phyloP scores from a whole-genome alignment of 2,797 vertebrate species.

The Rhyacichthys aspro region DNA sequence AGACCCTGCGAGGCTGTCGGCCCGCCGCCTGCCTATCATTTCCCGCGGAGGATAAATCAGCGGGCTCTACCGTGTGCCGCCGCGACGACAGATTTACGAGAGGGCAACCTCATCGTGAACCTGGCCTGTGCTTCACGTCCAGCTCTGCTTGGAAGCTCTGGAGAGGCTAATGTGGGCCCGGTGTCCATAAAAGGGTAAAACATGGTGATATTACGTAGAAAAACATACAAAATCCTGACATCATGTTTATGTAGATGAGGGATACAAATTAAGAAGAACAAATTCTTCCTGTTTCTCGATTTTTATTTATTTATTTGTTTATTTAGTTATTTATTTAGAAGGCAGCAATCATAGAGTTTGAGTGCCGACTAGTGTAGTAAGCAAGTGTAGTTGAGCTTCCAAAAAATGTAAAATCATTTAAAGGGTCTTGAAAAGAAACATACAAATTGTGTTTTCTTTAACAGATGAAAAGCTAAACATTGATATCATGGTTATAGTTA shows the following conservation, averaged over 20 bases:
- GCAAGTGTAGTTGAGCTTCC: no score
- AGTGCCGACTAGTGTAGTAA: no score
- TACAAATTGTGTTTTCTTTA: no score
- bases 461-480: no score
- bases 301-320: no score
- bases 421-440: no score
- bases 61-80: constrained; percentile 49
- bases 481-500: no score
- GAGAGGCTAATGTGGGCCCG: constrained; percentile 20
- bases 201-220: neutral
- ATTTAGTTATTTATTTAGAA: no score
- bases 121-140: constrained; percentile 50
- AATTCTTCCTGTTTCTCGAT: neutral
- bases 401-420: no score
- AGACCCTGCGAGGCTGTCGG: constrained; percentile 48
- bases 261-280: neutral
- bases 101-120: constrained; percentile 70
- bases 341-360: no score
- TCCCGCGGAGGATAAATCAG: constrained; percentile 73
- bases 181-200: constrained; percentile 12
- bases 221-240: constrained; percentile 7
- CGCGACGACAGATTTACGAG: constrained; percentile 77
- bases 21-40: constrained; percentile 71
- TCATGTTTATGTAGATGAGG: neutral
- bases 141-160: constrained; percentile 24